phyloP scores from a whole-genome alignment of 2,888 invertebrate genomes.

The Tupiocoris notatus region DNA sequence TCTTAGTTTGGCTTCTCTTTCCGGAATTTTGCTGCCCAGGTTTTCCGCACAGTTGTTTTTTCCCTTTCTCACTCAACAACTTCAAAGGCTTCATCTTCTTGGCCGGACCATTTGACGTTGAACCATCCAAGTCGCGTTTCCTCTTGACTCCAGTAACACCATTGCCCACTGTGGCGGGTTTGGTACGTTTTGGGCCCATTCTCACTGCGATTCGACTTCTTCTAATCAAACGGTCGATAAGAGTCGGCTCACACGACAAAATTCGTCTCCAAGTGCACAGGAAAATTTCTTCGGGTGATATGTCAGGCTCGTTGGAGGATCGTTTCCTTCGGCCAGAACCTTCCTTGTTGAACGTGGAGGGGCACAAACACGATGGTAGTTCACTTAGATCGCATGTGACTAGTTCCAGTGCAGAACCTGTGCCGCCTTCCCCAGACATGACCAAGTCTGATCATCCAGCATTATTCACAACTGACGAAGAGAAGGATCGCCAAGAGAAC shows the following conservation, averaged over 20 bases:
- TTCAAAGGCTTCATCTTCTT: slow-evolving; percentile 28
- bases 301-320: not conserved
- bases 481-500: slow-evolving; percentile 14
- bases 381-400: slow-evolving; percentile 35
- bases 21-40: slow-evolving; percentile 20
- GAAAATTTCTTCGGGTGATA: slow-evolving; percentile 41
- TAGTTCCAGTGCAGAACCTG: slow-evolving; percentile 38
- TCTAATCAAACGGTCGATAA: slow-evolving; percentile 47
- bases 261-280: slow-evolving; percentile 42
- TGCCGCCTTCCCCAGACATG: slow-evolving; percentile 42
- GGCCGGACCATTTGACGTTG: not conserved
- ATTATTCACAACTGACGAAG: slow-evolving; percentile 35
- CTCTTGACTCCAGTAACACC: slow-evolving; percentile 17
- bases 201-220: slow-evolving; percentile 46
- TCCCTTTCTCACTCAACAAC: slow-evolving; percentile 6
- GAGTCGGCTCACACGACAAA: slow-evolving; percentile 44
- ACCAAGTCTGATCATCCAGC: slow-evolving; percentile 36
- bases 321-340: slow-evolving; percentile 25
- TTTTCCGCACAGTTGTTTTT: not conserved
- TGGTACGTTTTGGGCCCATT: slow-evolving; percentile 41
- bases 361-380: slow-evolving; percentile 31
- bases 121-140: slow-evolving; percentile 16
- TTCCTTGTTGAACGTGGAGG: not conserved
- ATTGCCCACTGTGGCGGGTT: not conserved
- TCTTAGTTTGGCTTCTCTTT: not conserved